phyloP scores from a whole-genome alignment of 2,888 invertebrate species.

The Eurytoma californica region DNA sequence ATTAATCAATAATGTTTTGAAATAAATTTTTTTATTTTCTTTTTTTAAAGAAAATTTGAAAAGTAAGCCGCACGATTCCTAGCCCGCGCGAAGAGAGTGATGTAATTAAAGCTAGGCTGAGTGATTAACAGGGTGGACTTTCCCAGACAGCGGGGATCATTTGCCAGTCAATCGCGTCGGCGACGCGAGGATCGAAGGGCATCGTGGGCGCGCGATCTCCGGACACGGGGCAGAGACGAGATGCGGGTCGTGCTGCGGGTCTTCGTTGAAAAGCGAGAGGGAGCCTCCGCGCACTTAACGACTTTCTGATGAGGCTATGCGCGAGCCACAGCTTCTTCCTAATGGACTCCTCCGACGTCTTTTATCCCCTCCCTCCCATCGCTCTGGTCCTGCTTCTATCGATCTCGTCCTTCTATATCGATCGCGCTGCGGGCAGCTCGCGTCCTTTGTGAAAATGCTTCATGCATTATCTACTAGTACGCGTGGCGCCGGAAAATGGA shows the following conservation, averaged over 20 bases:
- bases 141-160: slow-evolving; percentile 23
- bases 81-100: too few relatives aligned
- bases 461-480: slow-evolving; percentile 30
- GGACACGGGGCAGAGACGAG: slow-evolving; percentile 2
- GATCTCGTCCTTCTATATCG: slow-evolving; percentile 22
- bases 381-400: slow-evolving; percentile 40
- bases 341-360: slow-evolving; percentile 63
- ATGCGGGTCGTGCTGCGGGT: slow-evolving; percentile 9
- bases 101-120: too few relatives aligned
- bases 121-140: neutral
- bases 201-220: neutral
- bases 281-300: slow-evolving; percentile 66
- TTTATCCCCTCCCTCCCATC: slow-evolving; percentile 48
- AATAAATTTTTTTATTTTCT: too few relatives aligned
- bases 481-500: slow-evolving; percentile 1
- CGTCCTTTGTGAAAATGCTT: slow-evolving; percentile 30
- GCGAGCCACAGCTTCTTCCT: slow-evolving; percentile 67
- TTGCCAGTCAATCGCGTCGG: slow-evolving; percentile 41
- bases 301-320: slow-evolving; percentile 73
- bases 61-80: too few relatives aligned
- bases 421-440: slow-evolving; percentile 12
- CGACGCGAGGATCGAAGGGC: slow-evolving; percentile 15
- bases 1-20: too few relatives aligned
- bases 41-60: too few relatives aligned
- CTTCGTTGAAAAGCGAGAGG: slow-evolving; percentile 4